These are phyloP conservation scores for Meteorus colon DNA, from an alignment of 2,888 invertebrate species.

Conservation along the genomic window DNA sequence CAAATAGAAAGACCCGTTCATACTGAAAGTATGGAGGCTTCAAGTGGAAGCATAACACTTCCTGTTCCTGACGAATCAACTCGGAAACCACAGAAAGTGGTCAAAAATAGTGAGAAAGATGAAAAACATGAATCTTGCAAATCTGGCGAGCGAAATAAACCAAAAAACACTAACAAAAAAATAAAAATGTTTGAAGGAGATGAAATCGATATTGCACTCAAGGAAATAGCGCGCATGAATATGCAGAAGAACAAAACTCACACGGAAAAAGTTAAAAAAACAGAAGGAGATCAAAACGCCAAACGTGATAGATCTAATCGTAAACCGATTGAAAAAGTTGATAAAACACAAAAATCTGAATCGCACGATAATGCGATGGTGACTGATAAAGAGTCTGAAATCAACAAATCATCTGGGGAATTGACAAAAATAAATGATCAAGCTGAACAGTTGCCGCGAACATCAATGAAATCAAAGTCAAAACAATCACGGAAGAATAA, in stretches of 20 bases:
- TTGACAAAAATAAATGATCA: too few species aligned
- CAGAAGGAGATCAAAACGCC: slow-evolving; percentile 53
- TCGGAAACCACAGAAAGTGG: not conserved
- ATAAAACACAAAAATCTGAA: slow-evolving; percentile 42
- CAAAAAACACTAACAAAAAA: slow-evolving; percentile 65
- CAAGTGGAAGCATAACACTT: not conserved
- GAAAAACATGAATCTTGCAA: slow-evolving; percentile 38
- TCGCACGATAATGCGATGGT: slow-evolving; percentile 56
- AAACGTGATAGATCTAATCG: slow-evolving; percentile 47
- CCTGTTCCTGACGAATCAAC: not conserved
- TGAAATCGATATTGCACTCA: slow-evolving; percentile 74
- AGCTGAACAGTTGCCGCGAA: not conserved
- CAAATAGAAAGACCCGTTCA: slow-evolving; percentile 35
- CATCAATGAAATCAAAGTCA: not conserved
- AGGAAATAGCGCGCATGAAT: slow-evolving; percentile 72
- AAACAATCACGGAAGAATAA: slow-evolving; percentile 11
- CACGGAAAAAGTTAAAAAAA: slow-evolving; percentile 24
- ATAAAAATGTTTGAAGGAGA: slow-evolving; percentile 67
- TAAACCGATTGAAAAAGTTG: slow-evolving; percentile 14
- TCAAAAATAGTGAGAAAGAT: not conserved
- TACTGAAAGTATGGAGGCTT: slow-evolving; percentile 33
- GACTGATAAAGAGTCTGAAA: slow-evolving; percentile 42
- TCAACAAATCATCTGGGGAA: not conserved
- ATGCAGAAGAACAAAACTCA: slow-evolving; percentile 50
- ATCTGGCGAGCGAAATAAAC: slow-evolving; percentile 59